A percentile compares a stretch with the other conserved stretches of the same genome.
These are phyloP conservation scores for Plebejus argus DNA, from an alignment of 2,888 invertebrate species.

Conservation along the genomic window DNA sequence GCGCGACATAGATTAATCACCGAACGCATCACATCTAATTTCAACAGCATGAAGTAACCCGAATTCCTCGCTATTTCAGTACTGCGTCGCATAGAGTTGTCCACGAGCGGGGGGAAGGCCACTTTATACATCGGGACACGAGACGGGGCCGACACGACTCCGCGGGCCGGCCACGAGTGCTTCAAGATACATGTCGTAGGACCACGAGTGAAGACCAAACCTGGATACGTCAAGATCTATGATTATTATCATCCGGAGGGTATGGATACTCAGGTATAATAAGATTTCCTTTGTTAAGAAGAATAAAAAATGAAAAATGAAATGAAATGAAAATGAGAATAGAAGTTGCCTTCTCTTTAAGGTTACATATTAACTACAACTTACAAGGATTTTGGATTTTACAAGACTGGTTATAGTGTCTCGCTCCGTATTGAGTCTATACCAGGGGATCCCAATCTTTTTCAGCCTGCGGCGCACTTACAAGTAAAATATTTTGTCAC, in stretches of 20 bases:
- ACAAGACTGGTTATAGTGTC: no score
- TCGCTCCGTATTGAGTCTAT: no score
- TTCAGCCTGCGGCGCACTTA: no score
- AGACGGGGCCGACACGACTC: conserved; percentile 45
- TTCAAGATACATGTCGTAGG: conserved; percentile 61
- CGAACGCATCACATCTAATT: background rate
- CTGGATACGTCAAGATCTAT: conserved; percentile 79
- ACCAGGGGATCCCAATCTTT: no score
- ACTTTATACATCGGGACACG: conserved; percentile 62
- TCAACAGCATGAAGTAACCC: background rate
- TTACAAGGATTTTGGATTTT: no score
- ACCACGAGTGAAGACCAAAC: conserved; percentile 57
- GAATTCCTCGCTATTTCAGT: conserved; percentile 32
- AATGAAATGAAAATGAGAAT: no score
- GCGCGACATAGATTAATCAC: background rate
- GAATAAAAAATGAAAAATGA: no score
- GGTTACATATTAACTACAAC: no score
- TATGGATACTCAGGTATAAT: conserved; percentile 74
- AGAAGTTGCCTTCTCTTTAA: no score
- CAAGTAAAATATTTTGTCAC: no score
- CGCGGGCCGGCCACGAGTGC: conserved; percentile 56
- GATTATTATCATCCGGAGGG: conserved; percentile 83
- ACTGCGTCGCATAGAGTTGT: conserved; percentile 63
- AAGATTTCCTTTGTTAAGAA: background rate
- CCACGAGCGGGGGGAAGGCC: conserved; percentile 52